Evolutionary conservation across 2,888 invertebrate genomes (phyloP), one percentile per base, ranked within the genome.

Genomic region (Eupithecia centaureata): DNA sequence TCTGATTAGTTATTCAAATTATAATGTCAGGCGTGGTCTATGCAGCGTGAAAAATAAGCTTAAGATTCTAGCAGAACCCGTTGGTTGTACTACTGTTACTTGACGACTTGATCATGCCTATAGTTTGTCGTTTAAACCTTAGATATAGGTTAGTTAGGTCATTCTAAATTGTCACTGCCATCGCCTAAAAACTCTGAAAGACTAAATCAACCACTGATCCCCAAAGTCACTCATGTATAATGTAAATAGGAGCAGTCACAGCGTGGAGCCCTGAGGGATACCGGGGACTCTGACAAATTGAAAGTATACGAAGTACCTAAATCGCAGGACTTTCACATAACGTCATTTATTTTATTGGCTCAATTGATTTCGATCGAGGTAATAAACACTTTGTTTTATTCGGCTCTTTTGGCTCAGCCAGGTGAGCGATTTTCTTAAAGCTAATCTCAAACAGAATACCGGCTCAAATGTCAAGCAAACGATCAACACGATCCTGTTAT

Each of bases 401-500:
- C 10, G 47, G 47, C n/a, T n/a, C n/a, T 2, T 38, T 56, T n/a
- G 15, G 22, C 13, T 32, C 12, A n/a, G 42, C 42, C 42, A 18
- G 42, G 18, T 22, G 42, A 42, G 42, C 42, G 18, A 42, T 42
- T 22, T 18, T 18, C 18, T 10, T 18, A 42, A 22, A 12, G 47
- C 47, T 47, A 47, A 47, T 47, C 47, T 47, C 47, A 42, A 18
- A 61, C 65, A 65, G 61, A 71, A 22, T 51, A 32, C 28, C 33
- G 64, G 13, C 61, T 74, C 68, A 82, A 84, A 84, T 84, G 82
- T 81, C 81, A 81, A 70, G 76, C 71, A 71, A 74, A 68, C 75
- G 72, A 71, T 71, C 71, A 75, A 63, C 52, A 33, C 74, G 64
- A 79, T 79, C 85, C 73, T 76, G 86, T 86, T 85, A 85, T 85